These are phyloP conservation scores for Drosophila nebulosa DNA, from an alignment of 1,140 invertebrate species.

Conservation along the genomic window DNA sequence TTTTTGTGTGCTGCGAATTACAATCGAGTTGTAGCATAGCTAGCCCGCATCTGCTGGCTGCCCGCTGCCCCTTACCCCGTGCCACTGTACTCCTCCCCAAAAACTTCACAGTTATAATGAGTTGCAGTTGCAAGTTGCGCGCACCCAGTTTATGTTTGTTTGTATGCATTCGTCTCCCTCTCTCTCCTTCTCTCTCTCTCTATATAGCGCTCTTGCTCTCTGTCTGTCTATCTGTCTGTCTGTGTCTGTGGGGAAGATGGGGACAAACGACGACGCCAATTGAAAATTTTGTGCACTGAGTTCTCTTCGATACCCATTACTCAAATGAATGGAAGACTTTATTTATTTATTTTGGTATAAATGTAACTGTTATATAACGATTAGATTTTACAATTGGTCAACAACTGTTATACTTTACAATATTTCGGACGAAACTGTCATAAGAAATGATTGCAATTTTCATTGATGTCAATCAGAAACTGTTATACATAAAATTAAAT, in stretches of 20 bases:
- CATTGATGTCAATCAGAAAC: no score
- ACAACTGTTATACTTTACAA: no score
- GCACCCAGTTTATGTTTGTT: constrained; percentile 45
- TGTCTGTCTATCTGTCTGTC: neutral
- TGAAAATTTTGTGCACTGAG: constrained; percentile 47
- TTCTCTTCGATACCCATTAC: constrained; percentile 2
- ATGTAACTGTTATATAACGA: no score
- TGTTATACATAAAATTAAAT: no score
- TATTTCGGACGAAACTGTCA: no score
- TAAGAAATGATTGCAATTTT: no score
- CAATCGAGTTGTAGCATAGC: constrained; percentile 41
- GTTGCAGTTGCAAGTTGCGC: constrained; percentile 73
- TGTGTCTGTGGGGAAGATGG: constrained; percentile 12
- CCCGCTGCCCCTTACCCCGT: constrained; percentile 4
- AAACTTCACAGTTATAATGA: constrained; percentile 64
- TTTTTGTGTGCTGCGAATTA: constrained; percentile 69
- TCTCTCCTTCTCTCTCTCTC: neutral
- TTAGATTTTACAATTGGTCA: no score
- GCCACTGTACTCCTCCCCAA: neutral
- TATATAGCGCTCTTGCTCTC: neutral
- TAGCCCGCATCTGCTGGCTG: neutral
- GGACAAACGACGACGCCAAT: constrained; percentile 47
- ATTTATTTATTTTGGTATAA: no score
- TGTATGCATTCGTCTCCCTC: neutral
- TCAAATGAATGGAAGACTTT: neutral